phyloP scores from a whole-genome alignment of 2,113 vertebrate species.

The Corvus moneduloides region DNA sequence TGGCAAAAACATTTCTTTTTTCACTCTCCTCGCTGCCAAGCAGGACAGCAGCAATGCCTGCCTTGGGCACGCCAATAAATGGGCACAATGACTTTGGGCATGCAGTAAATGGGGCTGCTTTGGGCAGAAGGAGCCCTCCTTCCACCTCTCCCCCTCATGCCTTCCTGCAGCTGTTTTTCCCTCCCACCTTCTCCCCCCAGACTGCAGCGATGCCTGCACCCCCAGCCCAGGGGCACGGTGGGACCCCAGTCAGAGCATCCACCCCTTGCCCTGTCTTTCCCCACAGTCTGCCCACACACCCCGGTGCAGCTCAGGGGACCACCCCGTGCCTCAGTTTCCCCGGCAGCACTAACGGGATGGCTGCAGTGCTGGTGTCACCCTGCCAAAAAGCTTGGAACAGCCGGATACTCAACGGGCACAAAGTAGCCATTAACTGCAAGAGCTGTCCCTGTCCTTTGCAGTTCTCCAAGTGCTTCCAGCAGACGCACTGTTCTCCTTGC shows the following conservation, averaged over 20 bases:
- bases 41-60: neutral
- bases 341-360: neutral
- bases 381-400: neutral
- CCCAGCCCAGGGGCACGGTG: no score
- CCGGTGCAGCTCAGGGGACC: neutral
- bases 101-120: neutral
- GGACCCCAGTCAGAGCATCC: neutral
- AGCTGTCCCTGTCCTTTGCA: neutral
- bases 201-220: neutral
- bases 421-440: neutral
- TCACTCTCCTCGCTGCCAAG: neutral
- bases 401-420: neutral
- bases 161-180: neutral
- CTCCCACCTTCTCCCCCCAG: neutral
- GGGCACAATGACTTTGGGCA: neutral
- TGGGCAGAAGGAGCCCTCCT: neutral
- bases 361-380: neutral
- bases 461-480: neutral
- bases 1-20: fast-evolving
- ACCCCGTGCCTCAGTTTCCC: constrained; percentile 36
- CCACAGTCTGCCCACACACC: fast-evolving
- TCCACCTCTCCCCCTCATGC: neutral
- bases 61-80: neutral
- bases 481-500: neutral
- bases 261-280: neutral